Evolutionary conservation across 2,888 invertebrate genomes (phyloP).

Genomic region (Flexamia atlantica): DNA sequence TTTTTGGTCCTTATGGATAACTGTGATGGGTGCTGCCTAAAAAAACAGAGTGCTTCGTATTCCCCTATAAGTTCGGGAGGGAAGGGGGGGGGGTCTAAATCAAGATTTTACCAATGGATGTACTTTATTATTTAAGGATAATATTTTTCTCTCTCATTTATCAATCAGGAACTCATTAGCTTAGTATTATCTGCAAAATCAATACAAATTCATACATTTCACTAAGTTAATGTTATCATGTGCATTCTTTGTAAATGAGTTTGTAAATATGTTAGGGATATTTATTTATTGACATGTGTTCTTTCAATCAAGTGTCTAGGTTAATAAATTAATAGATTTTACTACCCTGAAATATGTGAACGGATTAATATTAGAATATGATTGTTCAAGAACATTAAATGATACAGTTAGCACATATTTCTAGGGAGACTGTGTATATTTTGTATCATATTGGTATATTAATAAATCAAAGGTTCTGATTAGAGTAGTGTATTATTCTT

Average conservation of each 20-base stretch:
- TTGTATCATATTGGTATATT: conserved; percentile 57
- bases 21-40: too few relatives aligned
- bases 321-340: conserved; percentile 10
- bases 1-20: too few relatives aligned
- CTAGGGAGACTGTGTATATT: conserved; percentile 41
- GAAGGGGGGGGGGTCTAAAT: too few relatives aligned
- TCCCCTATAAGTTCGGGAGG: too few relatives aligned
- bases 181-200: too few relatives aligned
- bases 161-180: too few relatives aligned
- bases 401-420: conserved; percentile 35
- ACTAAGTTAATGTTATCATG: neutral
- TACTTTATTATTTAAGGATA: too few relatives aligned
- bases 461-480: conserved; percentile 37
- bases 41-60: too few relatives aligned
- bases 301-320: conserved; percentile 1
- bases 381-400: neutral
- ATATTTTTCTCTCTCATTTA: too few relatives aligned
- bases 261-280: conserved; percentile 42
- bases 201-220: too few relatives aligned
- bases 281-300: conserved; percentile 37
- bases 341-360: conserved; percentile 22
- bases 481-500: neutral
- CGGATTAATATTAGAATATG: neutral
- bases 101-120: too few relatives aligned
- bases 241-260: conserved; percentile 32